These are phyloP conservation scores for Drosophila lacteicornis DNA, from an alignment of 1,140 invertebrate genomes.

Conservation along the genomic window DNA sequence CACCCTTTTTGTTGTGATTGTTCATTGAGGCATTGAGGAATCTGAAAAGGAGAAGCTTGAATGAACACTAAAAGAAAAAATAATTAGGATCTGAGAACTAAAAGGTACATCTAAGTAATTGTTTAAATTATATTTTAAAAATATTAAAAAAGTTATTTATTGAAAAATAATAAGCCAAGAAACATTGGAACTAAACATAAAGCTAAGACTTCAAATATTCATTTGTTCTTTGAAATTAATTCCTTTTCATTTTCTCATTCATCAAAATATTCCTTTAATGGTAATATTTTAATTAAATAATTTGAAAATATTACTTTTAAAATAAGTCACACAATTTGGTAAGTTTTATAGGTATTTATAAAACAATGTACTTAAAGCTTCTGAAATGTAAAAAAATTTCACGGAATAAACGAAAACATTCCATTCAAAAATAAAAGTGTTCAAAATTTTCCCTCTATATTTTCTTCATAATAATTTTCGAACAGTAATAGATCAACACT, in stretches of 20 bases:
- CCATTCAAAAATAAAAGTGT: background rate
- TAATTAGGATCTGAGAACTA: background rate
- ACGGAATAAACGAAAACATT: background rate
- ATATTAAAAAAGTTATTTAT: too few relatives aligned
- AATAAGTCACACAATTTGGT: too few relatives aligned
- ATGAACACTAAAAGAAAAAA: slow-evolving; percentile 7
- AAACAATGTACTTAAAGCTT: too few relatives aligned
- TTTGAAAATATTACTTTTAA: too few relatives aligned
- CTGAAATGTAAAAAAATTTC: background rate
- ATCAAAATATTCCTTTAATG: too few relatives aligned
- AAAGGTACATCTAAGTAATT: background rate
- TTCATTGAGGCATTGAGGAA: slow-evolving; percentile 62
- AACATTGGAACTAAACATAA: too few relatives aligned
- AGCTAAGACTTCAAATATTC: background rate
- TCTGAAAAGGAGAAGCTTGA: slow-evolving; percentile 28
- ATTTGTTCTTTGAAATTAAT: background rate
- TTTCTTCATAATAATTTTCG: background rate
- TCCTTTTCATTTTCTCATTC: too few relatives aligned
- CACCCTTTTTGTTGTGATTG: slow-evolving; percentile 56
- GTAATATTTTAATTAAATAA: background rate
- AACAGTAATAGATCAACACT: background rate
- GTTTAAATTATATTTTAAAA: background rate
- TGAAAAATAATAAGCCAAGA: background rate
- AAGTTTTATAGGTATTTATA: background rate
- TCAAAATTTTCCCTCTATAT: background rate